Evolutionary conservation across 2,113 vertebrate species (phyloP), one percentile per base, ranked within the genome.

Genomic region (Todiramphus saurophagus): DNA sequence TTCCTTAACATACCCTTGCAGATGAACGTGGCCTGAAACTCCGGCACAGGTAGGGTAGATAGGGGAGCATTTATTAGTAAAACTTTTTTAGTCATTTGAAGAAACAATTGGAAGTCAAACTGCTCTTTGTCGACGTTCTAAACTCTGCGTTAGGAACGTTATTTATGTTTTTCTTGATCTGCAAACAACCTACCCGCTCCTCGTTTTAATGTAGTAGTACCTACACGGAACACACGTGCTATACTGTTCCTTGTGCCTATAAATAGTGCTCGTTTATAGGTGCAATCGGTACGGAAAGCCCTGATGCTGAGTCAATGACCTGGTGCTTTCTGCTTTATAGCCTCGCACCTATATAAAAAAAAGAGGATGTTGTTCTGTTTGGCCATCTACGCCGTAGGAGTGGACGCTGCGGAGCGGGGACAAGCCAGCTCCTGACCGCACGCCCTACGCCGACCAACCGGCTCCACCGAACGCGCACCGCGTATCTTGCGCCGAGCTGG

Each of bases 1-100:
- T 92, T 87, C 50, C 86, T 82, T 86, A 83, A 96, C 83, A 88
- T 77, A 91, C 16, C 55, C 53, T 78, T 21, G 50, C 35, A 53
- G 62, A n/a, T 37, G 67, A 68, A 44, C 58, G 0, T 25, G 73
- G 67, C 79, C 58, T 85, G 85, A 56, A 86, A 59, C 78, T 63
- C 83, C 11, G 35, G 37, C 31, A 24, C 74, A 83, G 55, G 86
- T 56, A 72, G 43, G n/a, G 28, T 25, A 56, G 51, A 5, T 33
- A 25, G n/a, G 18, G 18, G 51, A 44, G 33, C 2, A 59, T 62
- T 58, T 37, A 55, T 37, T 59, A 14, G 37, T 19, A 9, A 39
- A 91, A 91, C 58, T 82, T 89, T 80, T 82, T 48, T 37, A 48
- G 67, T 37, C 46, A 5, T 83, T 63, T 78, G n/a, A 74, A 82